Base-by-base conservation (phyloP, 1,140 invertebrate species). In the Bombyx mori region DNA sequence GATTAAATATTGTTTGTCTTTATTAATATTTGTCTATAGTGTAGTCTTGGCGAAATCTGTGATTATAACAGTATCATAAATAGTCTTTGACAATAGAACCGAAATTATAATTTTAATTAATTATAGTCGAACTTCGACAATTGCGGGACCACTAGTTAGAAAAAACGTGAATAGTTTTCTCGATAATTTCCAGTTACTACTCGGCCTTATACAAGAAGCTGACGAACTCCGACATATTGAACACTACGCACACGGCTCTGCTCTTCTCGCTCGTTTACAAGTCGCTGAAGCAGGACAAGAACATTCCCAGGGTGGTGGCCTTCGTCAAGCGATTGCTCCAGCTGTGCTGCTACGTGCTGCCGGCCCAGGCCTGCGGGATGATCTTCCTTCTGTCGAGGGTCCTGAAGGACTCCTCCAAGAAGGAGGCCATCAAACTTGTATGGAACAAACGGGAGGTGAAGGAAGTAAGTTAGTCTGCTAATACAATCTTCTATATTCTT, bases 311-410 rank as follows among this genome's bases (percentile, higher is more conserved):
- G 57, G 89, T 95, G 0, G 91, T 92, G 77, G 94, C 96, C 7
- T 98, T 99, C 82, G 87, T 98, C 2, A 99, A 99, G 88, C 87
- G 98, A 58, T 82, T 98, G 45, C 88, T 99, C 45, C 97, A 99
- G 88, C 87, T 96, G 63, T 88, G 88, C 52, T 68, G 76, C 22
- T 86, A 89, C 55, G 89, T 87, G 75, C 73, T 88, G 10, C 89
- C 90, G 53, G 89, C 90, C 49, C 89, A 96, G 79, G 87, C 91
- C 0, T 95, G 95, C 77, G 95, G 92, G 47, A 91, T 93, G 56
- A 79, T 98, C n/a, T 93, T 94, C 69, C 74, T 96, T 1, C 81
- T 96, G n/a, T 95, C 94, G 0, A 92, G 96, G 86, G 84, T 97
- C 0, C 50, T 84, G 42, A 84, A 78, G 57, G 74, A 73, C 49